Evolutionary conservation across 2,113 vertebrate genomes (phyloP).

Genomic region (Hylia prasina): DNA sequence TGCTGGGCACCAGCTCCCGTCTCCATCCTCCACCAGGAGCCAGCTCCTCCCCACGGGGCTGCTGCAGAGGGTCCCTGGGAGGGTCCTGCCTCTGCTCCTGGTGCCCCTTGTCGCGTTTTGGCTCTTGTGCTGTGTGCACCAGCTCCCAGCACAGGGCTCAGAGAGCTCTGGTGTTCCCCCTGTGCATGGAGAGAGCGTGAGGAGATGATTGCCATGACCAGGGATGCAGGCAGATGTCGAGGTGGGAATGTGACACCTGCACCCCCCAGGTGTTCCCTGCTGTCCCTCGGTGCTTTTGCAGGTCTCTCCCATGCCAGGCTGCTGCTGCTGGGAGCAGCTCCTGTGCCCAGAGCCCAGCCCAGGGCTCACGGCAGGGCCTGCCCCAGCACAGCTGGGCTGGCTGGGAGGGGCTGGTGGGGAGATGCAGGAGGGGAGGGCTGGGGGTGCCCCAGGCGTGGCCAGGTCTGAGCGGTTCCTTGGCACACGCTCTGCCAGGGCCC

Average conservation of each 20-base stretch:
- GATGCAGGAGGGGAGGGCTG: neutral
- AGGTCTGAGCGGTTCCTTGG: rapidly evolving
- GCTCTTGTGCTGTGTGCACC: too few relatives aligned
- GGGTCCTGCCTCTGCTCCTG: too few relatives aligned
- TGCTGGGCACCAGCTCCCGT: neutral
- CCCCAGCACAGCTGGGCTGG: too few relatives aligned
- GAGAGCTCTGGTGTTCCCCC: too few relatives aligned
- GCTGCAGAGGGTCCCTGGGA: neutral
- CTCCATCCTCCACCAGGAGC: neutral
- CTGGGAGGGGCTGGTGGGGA: rapidly evolving
- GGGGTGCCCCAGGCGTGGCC: neutral
- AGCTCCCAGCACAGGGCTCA: too few relatives aligned
- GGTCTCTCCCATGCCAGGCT: neutral
- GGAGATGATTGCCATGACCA: too few relatives aligned
- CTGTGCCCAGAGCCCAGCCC: neutral
- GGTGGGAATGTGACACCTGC: too few relatives aligned
- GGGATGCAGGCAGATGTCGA: too few relatives aligned
- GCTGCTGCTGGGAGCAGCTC: neutral
- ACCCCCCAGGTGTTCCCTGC: too few relatives aligned
- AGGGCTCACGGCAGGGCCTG: too few relatives aligned
- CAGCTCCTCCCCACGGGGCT: neutral
- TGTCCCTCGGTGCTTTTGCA: neutral
- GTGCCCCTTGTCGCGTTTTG: neutral
- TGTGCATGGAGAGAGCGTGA: too few relatives aligned
- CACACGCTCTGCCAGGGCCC: rapidly evolving